Conservation (phyloP, 2,113 vertebrate species). For the Tinamus guttatus region DNA sequence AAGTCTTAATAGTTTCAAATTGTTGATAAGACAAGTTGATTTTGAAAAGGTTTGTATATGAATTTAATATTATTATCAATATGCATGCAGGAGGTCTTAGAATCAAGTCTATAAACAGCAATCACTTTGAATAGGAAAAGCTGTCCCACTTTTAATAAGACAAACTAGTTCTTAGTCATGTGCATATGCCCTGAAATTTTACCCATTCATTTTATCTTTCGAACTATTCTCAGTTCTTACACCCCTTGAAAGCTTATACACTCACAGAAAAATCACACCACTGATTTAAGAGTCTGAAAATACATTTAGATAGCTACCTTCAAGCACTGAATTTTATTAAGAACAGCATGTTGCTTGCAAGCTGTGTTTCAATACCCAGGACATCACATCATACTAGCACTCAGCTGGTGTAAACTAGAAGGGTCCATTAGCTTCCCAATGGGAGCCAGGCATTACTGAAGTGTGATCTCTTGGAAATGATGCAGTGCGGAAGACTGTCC, state of each 20-base stretch:
- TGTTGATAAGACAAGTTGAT: neutral
- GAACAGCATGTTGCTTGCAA: slow-evolving; percentile 6
- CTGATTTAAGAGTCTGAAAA: slow-evolving; percentile 10
- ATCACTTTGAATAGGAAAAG: neutral
- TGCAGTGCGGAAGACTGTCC: neutral
- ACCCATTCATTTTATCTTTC: neutral
- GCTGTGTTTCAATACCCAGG: neutral
- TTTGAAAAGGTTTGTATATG: neutral
- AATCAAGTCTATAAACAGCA: neutral
- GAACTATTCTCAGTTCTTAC: neutral
- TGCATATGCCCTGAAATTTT: neutral
- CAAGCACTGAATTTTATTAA: neutral
- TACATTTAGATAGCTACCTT: neutral
- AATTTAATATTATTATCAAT: neutral
- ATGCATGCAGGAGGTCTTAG: neutral
- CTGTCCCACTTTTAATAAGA: neutral
- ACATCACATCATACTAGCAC: neutral
- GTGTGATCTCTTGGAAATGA: neutral
- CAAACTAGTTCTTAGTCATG: neutral
- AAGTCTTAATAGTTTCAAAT: neutral
- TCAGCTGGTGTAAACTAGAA: slow-evolving; percentile 27
- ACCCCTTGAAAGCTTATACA: neutral
- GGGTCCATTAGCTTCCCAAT: slow-evolving; percentile 30
- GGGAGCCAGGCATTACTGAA: neutral
- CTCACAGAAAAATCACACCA: neutral